Base-by-base conservation (phyloP, 1,140 invertebrate genomes). In the Lethocerus indicus region DNA sequence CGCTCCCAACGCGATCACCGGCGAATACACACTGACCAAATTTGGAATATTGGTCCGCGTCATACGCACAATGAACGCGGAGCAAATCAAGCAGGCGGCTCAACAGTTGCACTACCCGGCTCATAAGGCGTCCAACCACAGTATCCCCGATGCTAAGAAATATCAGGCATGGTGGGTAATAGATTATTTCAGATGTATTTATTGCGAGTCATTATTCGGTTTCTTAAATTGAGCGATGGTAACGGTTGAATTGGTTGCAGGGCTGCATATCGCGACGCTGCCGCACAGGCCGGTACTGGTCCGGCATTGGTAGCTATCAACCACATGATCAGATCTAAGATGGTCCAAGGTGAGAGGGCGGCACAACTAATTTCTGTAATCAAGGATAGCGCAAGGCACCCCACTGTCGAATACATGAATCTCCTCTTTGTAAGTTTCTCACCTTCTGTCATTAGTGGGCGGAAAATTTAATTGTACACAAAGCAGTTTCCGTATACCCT, bases 231-330 rank as follows among this genome's bases (percentile, higher is more conserved):
- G 13, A 13, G n/a, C 23, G 4, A 42, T 24, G 23, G 1, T 24
- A 20, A 42, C 16, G 3, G 6, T 28, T 44, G 20, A 9, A 27
- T 39, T 5, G 18, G n/a, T 48, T 40, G 12, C 25, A 50, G 75
- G 75, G 63, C 59, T 52, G 63, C 71, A 6, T 77, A 69, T 60
- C 71, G 73, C 37, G 76, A 80, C 56, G 72, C 73, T 21, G 65
- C 81, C 3, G 63, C 70, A 14, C 68, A 77, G 62, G 64, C 71
- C 27, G 81, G 79, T 50, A 81, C 76, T 14, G 66, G 70, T 32
- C 76, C 79, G 4, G 74, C 76, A 28, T 69, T 80, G 43, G 47
- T 71, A 20, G 62, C 64, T 47, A 70, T 81, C 26, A 68, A 69
- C 53, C 51, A 70, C 4, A 75, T 70, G 75, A 74, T 82, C 23